These are phyloP conservation scores for Seira ritae DNA, from an alignment of 2,888 invertebrate genomes.

Conservation along the genomic window DNA sequence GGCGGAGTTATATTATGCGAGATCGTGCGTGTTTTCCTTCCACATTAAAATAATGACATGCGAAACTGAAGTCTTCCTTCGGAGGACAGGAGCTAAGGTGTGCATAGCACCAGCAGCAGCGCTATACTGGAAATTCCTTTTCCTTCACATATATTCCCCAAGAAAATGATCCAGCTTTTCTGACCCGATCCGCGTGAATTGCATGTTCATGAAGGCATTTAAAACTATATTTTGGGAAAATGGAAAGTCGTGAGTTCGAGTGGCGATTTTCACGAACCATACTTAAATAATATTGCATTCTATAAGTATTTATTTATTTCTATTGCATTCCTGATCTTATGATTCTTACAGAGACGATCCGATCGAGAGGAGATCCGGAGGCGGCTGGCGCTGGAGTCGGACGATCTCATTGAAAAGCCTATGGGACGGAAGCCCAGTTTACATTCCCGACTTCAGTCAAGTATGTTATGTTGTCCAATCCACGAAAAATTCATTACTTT, in stretches of 20 bases:
- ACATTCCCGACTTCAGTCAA: slow-evolving; percentile 86
- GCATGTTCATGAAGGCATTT: not conserved
- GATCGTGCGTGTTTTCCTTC: slow-evolving; percentile 42
- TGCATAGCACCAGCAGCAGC: too few species aligned
- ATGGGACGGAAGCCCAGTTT: slow-evolving; percentile 90
- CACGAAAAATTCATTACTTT: not conserved
- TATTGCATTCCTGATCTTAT: slow-evolving; percentile 47
- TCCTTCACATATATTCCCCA: not conserved
- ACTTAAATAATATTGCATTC: not conserved
- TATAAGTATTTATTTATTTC: not conserved
- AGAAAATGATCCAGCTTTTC: not conserved
- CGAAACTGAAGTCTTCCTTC: not conserved
- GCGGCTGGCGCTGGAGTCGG: slow-evolving; percentile 86
- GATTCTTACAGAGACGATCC: slow-evolving; percentile 85
- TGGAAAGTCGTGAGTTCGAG: not conserved
- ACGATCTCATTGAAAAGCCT: slow-evolving; percentile 83
- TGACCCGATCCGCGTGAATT: slow-evolving; percentile 26
- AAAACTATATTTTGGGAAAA: not conserved
- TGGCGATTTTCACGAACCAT: not conserved
- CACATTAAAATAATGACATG: slow-evolving; percentile 4
- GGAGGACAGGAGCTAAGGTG: not conserved
- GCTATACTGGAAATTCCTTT: slow-evolving; percentile 52
- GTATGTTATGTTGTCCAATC: slow-evolving; percentile 62
- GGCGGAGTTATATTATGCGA: too few species aligned
- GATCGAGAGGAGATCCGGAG: slow-evolving; percentile 94